These are phyloP conservation scores for Athene noctua DNA, from an alignment of 2,113 vertebrate genomes.

Conservation along the genomic window DNA sequence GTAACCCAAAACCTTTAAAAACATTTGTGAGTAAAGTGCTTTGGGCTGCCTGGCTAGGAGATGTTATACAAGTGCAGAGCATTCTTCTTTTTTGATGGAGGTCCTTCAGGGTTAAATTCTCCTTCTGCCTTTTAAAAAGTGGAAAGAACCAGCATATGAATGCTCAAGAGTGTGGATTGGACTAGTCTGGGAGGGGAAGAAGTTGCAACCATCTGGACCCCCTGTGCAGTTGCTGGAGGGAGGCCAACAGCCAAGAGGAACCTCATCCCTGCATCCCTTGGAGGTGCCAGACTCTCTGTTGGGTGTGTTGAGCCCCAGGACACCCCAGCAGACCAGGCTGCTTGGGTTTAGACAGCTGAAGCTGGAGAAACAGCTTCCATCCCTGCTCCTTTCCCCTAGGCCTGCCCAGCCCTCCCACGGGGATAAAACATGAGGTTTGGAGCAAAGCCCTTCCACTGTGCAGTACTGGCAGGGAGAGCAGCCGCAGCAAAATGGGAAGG, in stretches of 20 bases:
- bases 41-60: neutral
- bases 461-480: neutral
- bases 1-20: slow-evolving; percentile 1
- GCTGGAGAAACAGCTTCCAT: neutral
- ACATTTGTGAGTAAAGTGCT: neutral
- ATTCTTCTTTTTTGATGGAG: neutral
- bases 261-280: neutral
- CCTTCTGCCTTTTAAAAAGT: slow-evolving; percentile 24
- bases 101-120: slow-evolving; percentile 42
- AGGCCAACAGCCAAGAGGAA: neutral
- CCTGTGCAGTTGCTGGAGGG: neutral
- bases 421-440: neutral
- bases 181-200: neutral
- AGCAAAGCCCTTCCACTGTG: neutral
- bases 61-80: neutral
- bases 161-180: neutral
- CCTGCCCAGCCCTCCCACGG: neutral
- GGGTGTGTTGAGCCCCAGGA: neutral
- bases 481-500: neutral
- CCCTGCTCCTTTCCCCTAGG: neutral
- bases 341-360: neutral
- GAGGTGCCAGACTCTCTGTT: neutral
- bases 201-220: slow-evolving; percentile 29
- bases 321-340: neutral
- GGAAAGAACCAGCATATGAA: slow-evolving; percentile 17